Evolutionary conservation across 2,797 vertebrate genomes (phyloP).

Genomic region (Botia kubotai): DNA sequence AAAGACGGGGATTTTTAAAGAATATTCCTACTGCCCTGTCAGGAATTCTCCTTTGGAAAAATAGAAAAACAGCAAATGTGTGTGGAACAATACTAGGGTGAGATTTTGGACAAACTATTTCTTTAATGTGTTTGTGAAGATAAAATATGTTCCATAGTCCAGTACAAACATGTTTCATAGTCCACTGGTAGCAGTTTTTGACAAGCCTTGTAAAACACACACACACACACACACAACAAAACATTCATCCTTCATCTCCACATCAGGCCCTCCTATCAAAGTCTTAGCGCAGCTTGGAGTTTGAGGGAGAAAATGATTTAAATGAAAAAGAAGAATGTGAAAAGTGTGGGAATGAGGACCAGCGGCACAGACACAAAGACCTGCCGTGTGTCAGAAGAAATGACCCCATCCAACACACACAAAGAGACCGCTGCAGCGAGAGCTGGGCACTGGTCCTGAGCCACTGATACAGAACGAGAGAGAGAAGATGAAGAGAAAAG

Average conservation of each 20-base stretch:
- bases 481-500: background rate
- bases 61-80: background rate
- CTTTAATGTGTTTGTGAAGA: background rate
- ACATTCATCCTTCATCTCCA: slow-evolving; percentile 37
- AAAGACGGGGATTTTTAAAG: background rate
- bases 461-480: background rate
- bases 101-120: background rate
- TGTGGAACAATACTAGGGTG: background rate
- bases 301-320: slow-evolving; percentile 48
- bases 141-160: background rate
- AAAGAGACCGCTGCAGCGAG: slow-evolving; percentile 24
- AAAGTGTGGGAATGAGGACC: slow-evolving; percentile 34
- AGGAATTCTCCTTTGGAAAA: background rate
- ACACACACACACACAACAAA: slow-evolving; percentile 19
- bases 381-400: slow-evolving; percentile 42
- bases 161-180: background rate
- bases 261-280: slow-evolving; percentile 69
- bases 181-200: slow-evolving; percentile 50
- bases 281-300: slow-evolving; percentile 70
- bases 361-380: slow-evolving; percentile 40
- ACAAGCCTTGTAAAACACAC: slow-evolving; percentile 48
- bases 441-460: slow-evolving; percentile 12
- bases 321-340: slow-evolving; percentile 45
- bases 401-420: slow-evolving; percentile 44
- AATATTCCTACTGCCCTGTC: no score